Conservation (phyloP, 2,888 invertebrate genomes). For the Synergus japonicus region DNA sequence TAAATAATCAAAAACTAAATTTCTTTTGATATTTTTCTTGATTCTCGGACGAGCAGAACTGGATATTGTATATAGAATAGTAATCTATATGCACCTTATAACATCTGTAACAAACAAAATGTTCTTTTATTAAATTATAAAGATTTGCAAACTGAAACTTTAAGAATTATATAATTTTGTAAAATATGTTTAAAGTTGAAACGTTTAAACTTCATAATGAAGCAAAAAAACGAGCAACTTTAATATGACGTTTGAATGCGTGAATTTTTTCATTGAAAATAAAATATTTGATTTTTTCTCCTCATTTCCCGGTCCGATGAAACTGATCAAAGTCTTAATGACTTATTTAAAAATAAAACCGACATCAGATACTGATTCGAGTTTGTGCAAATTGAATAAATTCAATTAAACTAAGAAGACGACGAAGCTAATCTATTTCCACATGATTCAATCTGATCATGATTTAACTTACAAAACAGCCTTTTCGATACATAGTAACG, state of each 20-base stretch:
- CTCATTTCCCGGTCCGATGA: background rate
- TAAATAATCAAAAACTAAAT: background rate
- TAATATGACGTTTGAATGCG: background rate
- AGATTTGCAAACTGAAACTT: no score
- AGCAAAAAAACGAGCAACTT: background rate
- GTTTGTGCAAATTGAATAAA: background rate
- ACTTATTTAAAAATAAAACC: background rate
- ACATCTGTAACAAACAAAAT: no score
- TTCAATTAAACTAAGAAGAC: slow-evolving; percentile 1
- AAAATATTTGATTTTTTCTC: background rate
- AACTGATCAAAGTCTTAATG: background rate
- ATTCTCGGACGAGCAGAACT: no score
- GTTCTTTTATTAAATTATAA: no score
- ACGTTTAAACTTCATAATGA: background rate
- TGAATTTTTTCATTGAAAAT: background rate
- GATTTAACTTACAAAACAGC: background rate
- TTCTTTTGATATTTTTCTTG: no score
- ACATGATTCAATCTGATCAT: background rate
- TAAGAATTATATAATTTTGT: no score
- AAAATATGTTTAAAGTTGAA: background rate
- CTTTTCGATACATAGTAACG: background rate
- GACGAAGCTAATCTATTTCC: background rate
- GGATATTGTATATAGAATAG: no score
- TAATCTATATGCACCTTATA: no score
- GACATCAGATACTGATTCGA: background rate